A percentile compares a stretch with the other conserved stretches of the same genome.
Conservation (phyloP, 2,888 invertebrate genomes). For the Microctonus hyperodae region DNA sequence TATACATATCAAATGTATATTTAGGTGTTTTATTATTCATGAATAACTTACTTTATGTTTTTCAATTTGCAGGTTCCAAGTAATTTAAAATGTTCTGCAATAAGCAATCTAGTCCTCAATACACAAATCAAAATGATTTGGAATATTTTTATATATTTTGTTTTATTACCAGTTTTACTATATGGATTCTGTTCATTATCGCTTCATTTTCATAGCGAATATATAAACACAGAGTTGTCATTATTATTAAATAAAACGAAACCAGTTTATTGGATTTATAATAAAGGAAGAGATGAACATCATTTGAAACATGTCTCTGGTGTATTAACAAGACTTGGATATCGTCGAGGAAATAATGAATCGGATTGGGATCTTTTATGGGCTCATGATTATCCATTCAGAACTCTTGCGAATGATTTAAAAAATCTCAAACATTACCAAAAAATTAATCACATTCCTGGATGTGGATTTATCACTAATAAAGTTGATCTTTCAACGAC, state of each 20-base stretch:
- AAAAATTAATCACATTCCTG: constrained; percentile 92
- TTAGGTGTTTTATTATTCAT: background rate
- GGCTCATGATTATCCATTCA: constrained; percentile 94
- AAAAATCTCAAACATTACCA: constrained; percentile 75
- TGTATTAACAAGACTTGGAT: constrained; percentile 80
- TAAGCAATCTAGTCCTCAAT: constrained; percentile 36
- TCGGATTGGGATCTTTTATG: constrained; percentile 87
- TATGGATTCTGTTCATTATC: constrained; percentile 45
- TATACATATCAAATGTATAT: background rate
- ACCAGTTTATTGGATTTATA: constrained; percentile 70
- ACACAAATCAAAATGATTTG: constrained; percentile 50
- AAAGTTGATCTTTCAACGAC: constrained; percentile 89
- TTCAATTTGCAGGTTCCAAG: background rate
- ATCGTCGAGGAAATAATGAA: constrained; percentile 66
- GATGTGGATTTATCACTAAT: constrained; percentile 90
- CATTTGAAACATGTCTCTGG: constrained; percentile 82
- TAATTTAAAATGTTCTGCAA: background rate
- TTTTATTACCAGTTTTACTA: constrained; percentile 45
- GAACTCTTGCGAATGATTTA: constrained; percentile 66
- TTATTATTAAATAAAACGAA: constrained; percentile 39
- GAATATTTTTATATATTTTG: constrained; percentile 46
- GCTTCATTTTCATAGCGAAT: constrained; percentile 39
- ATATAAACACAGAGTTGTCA: constrained; percentile 15
- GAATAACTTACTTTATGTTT: background rate
- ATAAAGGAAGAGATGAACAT: constrained; percentile 67